Conservation (phyloP, 2,888 invertebrate genomes). For the Clusia tigrina region DNA sequence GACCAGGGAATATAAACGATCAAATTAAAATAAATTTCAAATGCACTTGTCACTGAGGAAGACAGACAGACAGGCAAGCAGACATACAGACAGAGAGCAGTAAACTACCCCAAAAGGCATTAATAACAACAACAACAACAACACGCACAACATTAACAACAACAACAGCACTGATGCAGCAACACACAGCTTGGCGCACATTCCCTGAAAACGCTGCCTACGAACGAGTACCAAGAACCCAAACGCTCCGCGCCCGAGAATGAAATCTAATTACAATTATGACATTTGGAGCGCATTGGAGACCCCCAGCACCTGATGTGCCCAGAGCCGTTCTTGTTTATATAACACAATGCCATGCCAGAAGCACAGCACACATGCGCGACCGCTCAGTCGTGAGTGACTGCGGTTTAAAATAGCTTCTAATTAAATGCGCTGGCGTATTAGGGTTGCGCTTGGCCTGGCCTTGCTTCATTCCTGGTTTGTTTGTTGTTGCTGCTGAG, state of each 20-base stretch:
- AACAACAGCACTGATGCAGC: too few relatives aligned
- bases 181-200: too few relatives aligned
- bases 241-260: conserved; percentile 22
- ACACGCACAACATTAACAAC: conserved; percentile 7
- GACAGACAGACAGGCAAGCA: too few relatives aligned
- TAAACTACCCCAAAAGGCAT: not conserved
- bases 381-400: conserved; percentile 20
- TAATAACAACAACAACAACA: conserved; percentile 2
- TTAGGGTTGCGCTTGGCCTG: conserved; percentile 32
- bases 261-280: conserved; percentile 47
- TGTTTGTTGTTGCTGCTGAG: conserved; percentile 16
- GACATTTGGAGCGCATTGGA: conserved; percentile 14
- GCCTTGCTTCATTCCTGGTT: conserved; percentile 22
- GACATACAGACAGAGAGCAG: too few relatives aligned
- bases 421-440: not conserved
- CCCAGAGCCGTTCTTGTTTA: not conserved
- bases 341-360: not conserved
- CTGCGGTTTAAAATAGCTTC: conserved; percentile 17
- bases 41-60: conserved; percentile 34
- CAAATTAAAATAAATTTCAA: conserved; percentile 38
- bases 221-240: conserved; percentile 8
- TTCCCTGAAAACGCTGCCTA: conserved; percentile 11
- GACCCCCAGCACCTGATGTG: conserved; percentile 55
- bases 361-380: conserved; percentile 20
- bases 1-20: conserved; percentile 27